phyloP scores from a whole-genome alignment of 1,140 invertebrate species.

The Matsumurasca onukii region DNA sequence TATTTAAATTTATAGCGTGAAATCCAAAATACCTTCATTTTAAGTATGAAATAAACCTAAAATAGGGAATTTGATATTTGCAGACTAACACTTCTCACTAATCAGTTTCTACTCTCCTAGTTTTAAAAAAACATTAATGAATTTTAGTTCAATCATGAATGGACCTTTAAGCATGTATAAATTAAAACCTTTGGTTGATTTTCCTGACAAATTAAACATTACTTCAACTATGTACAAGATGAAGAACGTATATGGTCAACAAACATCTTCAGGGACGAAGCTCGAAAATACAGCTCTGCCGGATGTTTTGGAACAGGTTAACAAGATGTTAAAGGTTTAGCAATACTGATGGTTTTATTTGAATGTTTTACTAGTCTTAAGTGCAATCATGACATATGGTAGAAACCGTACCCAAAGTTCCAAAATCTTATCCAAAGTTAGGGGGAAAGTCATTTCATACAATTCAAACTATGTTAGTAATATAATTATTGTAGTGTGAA shows the following conservation, averaged over 20 bases:
- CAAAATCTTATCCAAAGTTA: neutral
- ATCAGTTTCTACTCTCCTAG: too few relatives aligned
- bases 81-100: too few relatives aligned
- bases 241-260: slow-evolving; percentile 37
- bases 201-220: slow-evolving; percentile 25
- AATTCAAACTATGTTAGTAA: neutral
- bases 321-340: slow-evolving; percentile 30
- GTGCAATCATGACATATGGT: neutral
- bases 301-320: slow-evolving; percentile 27
- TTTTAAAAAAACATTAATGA: too few relatives aligned
- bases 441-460: too few relatives aligned
- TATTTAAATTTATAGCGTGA: too few relatives aligned
- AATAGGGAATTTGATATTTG: too few relatives aligned
- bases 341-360: too few relatives aligned
- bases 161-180: slow-evolving; percentile 37
- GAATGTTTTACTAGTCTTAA: neutral
- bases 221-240: slow-evolving; percentile 39
- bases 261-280: neutral
- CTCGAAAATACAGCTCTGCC: neutral
- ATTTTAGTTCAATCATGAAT: too few relatives aligned
- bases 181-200: slow-evolving; percentile 37
- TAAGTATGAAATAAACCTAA: too few relatives aligned
- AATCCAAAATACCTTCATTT: too few relatives aligned
- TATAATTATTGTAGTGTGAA: neutral
- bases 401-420: neutral